Evolutionary conservation across 1,140 invertebrate genomes (phyloP), one percentile per base, ranked within the genome.

Genomic region (Sipha flava): DNA sequence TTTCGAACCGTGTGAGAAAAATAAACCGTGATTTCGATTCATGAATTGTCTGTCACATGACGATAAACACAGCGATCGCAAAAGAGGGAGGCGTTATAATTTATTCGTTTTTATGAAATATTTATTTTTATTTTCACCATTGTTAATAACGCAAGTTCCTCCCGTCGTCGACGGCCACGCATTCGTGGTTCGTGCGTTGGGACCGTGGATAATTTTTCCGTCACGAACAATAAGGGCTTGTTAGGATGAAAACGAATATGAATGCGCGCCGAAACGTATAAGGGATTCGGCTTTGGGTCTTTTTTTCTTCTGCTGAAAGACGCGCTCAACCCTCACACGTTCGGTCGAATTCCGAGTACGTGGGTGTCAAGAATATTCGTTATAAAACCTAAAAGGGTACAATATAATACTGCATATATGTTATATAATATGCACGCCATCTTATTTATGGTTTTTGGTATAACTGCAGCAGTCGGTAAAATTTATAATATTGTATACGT

Each of bases 161-260:
- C n/a, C n/a, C n/a, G n/a, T n/a, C n/a, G n/a, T n/a, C n/a, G n/a
- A n/a, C n/a, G n/a, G n/a, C n/a, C n/a, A n/a, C n/a, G n/a, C n/a
- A n/a, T n/a, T n/a, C n/a, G n/a, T n/a, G n/a, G n/a, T n/a, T n/a
- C n/a, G n/a, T n/a, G n/a, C n/a, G 34, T 43, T 43, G 64, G 23
- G 26, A 66, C 64, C 64, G 21, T 66, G n/a, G n/a, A 66, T 66
- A 66, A 66, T 66, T 70, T 70, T 47, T 47, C 40, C 43, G 43
- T 29, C 66, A 10, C 23, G 40, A 70, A 70, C 66, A 47, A 47
- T 47, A 23, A 12, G 23, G 23, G 43, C 43, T 70, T 29, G 37
- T 66, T 66, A 40, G 34, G 21, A 34, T 0, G 62, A 66, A 43
- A 23, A 14, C 40, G 4, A 40, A 23, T 10, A 3, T 10, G 21